Conservation (phyloP, 2,888 invertebrate species). For the Nebria salina region DNA sequence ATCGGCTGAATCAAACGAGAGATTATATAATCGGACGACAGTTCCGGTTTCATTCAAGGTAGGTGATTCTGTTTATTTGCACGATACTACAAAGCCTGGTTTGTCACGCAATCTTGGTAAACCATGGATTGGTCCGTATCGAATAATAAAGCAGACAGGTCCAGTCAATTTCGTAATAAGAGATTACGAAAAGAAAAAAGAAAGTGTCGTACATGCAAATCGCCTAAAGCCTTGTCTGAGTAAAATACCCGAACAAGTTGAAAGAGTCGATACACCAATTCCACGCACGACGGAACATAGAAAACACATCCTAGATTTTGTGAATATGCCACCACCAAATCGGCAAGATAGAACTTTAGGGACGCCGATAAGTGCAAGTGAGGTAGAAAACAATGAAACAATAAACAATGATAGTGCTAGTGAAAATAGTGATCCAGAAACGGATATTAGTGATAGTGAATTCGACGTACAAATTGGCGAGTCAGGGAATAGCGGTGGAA, state of each 20-base stretch:
- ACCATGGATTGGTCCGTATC: conserved; percentile 6
- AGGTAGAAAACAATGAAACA: no score
- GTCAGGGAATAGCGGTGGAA: no score
- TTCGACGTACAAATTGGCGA: no score
- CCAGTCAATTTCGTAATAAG: background rate
- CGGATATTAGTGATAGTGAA: no score
- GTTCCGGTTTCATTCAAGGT: background rate
- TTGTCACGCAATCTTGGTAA: background rate
- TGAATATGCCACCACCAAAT: background rate
- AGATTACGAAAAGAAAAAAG: background rate
- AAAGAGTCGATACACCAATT: background rate
- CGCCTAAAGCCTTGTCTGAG: background rate
- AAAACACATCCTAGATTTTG: background rate
- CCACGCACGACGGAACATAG: background rate
- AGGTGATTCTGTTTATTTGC: background rate
- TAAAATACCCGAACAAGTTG: background rate
- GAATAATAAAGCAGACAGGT: background rate
- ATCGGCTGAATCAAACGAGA: background rate
- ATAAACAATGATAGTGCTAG: no score
- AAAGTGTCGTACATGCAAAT: conserved; percentile 7
- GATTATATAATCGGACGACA: background rate
- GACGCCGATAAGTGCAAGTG: no score
- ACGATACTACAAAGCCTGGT: background rate
- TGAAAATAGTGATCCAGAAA: no score
- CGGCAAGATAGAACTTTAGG: background rate